phyloP scores from a whole-genome alignment of 2,113 vertebrate species.

The Jacana jacana region DNA sequence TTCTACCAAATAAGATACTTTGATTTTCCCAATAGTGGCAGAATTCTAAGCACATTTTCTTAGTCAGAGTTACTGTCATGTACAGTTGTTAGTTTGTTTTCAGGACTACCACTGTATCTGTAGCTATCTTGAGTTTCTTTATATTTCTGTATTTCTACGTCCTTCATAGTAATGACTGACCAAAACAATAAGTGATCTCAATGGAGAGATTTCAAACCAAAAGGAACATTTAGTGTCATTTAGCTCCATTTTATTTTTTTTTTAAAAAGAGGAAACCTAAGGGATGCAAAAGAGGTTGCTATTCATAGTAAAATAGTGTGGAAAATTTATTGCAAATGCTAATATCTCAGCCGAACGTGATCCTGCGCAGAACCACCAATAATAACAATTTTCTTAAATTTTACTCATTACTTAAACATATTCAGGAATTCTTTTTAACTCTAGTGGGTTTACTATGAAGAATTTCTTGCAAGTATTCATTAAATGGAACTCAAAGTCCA shows the following conservation, averaged over 20 bases:
- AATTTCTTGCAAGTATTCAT: background rate
- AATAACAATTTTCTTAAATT: background rate
- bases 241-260: background rate
- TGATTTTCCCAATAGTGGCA: background rate
- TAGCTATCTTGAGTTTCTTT: background rate
- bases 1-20: background rate
- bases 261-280: background rate
- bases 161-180: background rate
- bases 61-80: background rate
- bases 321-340: background rate
- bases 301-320: background rate
- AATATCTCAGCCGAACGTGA: background rate
- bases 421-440: background rate
- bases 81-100: background rate
- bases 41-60: background rate
- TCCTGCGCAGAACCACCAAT: background rate
- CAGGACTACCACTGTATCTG: background rate
- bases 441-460: background rate
- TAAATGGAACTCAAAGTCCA: background rate
- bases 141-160: background rate
- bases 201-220: background rate
- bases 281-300: background rate
- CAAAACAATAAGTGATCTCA: background rate
- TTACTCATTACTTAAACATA: background rate
- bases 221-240: background rate